A percentile compares a stretch with the other conserved stretches of the same genome.
Evolutionary conservation across 2,113 vertebrate species (phyloP).

Genomic region (Tenrec ecaudatus): DNA sequence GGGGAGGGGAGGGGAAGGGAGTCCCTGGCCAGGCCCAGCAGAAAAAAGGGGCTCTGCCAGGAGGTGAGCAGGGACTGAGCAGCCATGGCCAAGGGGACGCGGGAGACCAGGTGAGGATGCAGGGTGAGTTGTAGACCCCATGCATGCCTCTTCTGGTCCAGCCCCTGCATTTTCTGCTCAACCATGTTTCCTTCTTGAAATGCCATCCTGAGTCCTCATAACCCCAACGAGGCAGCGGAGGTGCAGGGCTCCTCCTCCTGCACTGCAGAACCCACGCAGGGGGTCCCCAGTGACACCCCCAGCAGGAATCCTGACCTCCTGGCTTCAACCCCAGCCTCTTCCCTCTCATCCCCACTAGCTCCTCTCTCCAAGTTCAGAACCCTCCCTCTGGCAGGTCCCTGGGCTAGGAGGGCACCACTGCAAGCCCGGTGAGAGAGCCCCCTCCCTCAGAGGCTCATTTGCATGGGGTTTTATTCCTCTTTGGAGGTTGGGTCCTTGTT

Average conservation of each 20-base stretch:
- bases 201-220: background rate
- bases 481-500: conserved; percentile 56
- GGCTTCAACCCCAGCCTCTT: background rate
- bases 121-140: background rate
- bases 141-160: background rate
- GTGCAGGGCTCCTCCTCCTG: background rate
- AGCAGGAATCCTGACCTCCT: background rate
- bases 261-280: background rate
- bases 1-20: background rate
- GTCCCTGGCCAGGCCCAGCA: conserved; percentile 27
- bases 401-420: conserved; percentile 11
- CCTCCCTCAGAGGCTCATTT: conserved; percentile 58
- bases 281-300: background rate
- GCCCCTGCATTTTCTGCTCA: background rate
- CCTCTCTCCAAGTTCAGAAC: conserved; percentile 59
- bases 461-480: conserved; percentile 50
- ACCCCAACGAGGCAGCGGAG: background rate
- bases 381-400: conserved; percentile 39
- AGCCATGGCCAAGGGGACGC: background rate
- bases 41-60: conserved; percentile 42
- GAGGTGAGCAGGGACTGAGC: conserved; percentile 50
- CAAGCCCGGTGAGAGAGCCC: conserved; percentile 38
- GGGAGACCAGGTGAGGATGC: background rate
- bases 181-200: conserved; percentile 20
- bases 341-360: background rate